Evolutionary conservation across 2,113 vertebrate species (phyloP).

Genomic region (Callithrix jacchus): DNA sequence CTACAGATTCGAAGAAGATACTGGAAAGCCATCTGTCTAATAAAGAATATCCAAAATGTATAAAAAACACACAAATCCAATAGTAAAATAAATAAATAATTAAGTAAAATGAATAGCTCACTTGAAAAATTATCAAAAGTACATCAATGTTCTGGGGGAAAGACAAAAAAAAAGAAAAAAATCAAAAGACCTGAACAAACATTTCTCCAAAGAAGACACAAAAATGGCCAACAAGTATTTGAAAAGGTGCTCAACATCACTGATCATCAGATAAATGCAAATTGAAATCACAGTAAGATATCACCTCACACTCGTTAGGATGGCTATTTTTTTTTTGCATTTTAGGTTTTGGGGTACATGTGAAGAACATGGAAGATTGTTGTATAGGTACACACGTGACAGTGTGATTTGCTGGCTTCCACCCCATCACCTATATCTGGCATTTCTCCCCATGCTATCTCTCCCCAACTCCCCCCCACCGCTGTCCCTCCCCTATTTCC

Average conservation of each 20-base stretch:
- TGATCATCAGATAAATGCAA: not conserved
- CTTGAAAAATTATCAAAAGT: not conserved
- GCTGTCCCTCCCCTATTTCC: no score
- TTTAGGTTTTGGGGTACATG: no score
- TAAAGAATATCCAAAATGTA: not conserved
- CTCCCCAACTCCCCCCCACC: no score
- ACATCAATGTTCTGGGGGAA: no score
- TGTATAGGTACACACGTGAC: no score
- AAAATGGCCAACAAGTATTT: not conserved
- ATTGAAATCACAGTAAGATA: not conserved
- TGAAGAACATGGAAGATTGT: no score
- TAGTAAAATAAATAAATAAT: not conserved
- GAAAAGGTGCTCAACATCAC: not conserved
- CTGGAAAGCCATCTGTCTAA: not conserved
- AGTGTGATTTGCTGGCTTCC: no score
- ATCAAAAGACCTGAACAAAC: not conserved
- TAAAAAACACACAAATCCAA: not conserved
- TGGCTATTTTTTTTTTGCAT: not conserved
- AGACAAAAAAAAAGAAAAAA: no score
- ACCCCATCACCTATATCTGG: no score
- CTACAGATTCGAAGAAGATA: not conserved
- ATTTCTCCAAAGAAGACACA: not conserved
- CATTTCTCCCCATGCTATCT: no score
- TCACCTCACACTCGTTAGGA: not conserved
- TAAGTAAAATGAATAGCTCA: not conserved